Evolutionary conservation across 2,888 invertebrate species (phyloP).

Genomic region (Dryadula phaetusa): DNA sequence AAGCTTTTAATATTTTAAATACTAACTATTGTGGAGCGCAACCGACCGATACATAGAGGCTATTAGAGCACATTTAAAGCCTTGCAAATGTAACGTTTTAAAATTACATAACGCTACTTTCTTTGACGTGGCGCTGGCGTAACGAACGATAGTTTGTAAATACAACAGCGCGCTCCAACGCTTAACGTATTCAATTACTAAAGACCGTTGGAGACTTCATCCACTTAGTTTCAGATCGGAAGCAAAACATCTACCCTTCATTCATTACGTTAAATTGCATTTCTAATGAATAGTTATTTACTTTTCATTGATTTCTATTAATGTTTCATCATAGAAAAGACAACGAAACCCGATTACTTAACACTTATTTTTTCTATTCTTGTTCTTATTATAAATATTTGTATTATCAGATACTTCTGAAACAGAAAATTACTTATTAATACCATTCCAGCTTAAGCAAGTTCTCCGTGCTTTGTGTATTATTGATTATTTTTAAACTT

Average conservation of each 20-base stretch:
- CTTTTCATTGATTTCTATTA: constrained; percentile 1
- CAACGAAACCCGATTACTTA: background rate
- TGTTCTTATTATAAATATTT: background rate
- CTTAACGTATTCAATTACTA: constrained; percentile 17
- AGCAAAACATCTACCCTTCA: background rate
- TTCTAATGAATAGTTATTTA: background rate
- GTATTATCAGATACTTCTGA: too few relatives aligned
- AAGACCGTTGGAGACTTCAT: background rate
- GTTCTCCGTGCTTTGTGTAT: too few relatives aligned
- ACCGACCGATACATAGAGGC: constrained; percentile 21
- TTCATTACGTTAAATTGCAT: background rate
- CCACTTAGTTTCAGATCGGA: constrained; percentile 4
- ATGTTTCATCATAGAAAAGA: background rate
- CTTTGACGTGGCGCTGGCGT: constrained; percentile 31
- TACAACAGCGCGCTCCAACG: background rate
- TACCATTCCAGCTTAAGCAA: too few relatives aligned
- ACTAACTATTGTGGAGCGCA: background rate
- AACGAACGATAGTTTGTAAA: constrained; percentile 12
- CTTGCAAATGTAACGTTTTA: constrained; percentile 28
- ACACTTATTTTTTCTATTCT: background rate
- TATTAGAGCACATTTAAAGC: constrained; percentile 30
- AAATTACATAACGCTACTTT: constrained; percentile 46
- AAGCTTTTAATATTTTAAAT: background rate
- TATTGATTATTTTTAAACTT: too few relatives aligned
- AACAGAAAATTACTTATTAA: too few relatives aligned